Evolutionary conservation across 2,797 vertebrate species (phyloP).

Genomic region (Varecia variegata): DNA sequence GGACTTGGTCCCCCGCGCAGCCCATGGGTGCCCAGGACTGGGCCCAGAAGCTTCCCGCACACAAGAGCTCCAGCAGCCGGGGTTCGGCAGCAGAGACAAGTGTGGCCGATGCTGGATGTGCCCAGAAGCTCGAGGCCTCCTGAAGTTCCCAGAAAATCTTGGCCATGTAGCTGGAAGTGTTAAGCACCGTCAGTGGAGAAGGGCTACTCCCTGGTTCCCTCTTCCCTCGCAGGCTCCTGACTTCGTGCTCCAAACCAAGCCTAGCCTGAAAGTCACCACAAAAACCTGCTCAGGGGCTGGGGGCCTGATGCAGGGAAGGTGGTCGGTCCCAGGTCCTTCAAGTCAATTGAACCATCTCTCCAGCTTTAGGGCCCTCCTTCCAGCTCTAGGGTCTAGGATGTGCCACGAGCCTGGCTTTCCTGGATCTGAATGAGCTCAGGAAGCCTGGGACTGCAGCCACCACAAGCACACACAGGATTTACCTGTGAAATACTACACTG

Average conservation of each 20-base stretch:
- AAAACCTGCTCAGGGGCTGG: rapidly evolving
- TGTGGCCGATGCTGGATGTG: neutral
- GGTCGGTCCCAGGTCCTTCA: rapidly evolving
- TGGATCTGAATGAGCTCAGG: neutral
- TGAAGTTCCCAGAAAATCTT: neutral
- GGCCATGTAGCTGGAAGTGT: rapidly evolving
- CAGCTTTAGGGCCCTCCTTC: neutral
- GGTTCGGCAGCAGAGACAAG: neutral
- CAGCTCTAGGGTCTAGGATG: neutral
- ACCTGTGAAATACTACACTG: neutral
- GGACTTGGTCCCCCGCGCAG: too few relatives aligned
- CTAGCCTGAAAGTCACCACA: neutral
- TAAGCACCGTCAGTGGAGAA: rapidly evolving
- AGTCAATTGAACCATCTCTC: neutral
- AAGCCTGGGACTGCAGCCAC: neutral
- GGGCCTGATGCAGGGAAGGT: rapidly evolving
- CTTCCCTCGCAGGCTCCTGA: neutral
- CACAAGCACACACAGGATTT: neutral
- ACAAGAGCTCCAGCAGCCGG: neutral
- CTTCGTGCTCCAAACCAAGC: neutral
- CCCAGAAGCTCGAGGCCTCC: neutral
- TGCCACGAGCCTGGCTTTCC: neutral
- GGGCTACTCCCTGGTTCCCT: neutral
- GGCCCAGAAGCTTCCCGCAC: neutral
- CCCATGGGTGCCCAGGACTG: rapidly evolving